Percentiles rank a stretch among this genome's conserved stretches.
Conservation (phyloP, 2,888 invertebrate genomes). For the Chironomus riparius region DNA sequence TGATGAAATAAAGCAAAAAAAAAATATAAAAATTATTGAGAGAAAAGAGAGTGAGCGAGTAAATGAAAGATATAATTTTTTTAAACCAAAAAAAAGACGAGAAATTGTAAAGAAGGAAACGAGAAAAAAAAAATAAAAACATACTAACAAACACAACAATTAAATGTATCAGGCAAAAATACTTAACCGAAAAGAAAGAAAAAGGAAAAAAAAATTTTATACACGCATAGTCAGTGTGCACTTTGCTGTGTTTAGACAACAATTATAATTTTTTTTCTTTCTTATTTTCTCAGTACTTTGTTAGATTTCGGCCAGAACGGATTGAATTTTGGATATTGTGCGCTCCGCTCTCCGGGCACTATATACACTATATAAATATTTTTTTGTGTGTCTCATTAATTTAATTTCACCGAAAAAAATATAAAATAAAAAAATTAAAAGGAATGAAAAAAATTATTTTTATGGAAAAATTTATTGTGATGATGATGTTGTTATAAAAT, state of each 20-base stretch:
- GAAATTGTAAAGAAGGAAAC: slow-evolving; percentile 22
- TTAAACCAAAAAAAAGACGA: background rate
- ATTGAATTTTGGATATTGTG: slow-evolving; percentile 15
- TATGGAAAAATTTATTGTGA: background rate
- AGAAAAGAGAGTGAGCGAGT: background rate
- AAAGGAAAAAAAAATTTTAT: slow-evolving; percentile 5
- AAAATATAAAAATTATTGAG: background rate
- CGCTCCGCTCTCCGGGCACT: slow-evolving; percentile 7
- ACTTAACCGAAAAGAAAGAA: slow-evolving; percentile 19
- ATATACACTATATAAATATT: background rate
- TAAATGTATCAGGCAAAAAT: slow-evolving; percentile 26
- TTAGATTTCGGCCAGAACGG: slow-evolving; percentile 26
- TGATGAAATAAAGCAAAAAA: no score
- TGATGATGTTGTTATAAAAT: background rate
- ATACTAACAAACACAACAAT: slow-evolving; percentile 26
- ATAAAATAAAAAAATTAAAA: background rate
- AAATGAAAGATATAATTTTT: slow-evolving; percentile 4
- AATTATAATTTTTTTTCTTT: slow-evolving; percentile 23
- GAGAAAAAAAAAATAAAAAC: slow-evolving; percentile 18
- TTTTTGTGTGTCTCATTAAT: background rate
- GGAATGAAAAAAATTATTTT: background rate
- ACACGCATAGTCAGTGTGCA: slow-evolving; percentile 25
- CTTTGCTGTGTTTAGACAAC: slow-evolving; percentile 25
- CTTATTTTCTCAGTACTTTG: slow-evolving; percentile 20
- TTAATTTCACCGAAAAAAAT: background rate